A percentile compares a stretch with the other conserved stretches of the same genome.
These are phyloP conservation scores for Myiozetetes cayanensis DNA, from an alignment of 2,113 vertebrate genomes.

Conservation along the genomic window DNA sequence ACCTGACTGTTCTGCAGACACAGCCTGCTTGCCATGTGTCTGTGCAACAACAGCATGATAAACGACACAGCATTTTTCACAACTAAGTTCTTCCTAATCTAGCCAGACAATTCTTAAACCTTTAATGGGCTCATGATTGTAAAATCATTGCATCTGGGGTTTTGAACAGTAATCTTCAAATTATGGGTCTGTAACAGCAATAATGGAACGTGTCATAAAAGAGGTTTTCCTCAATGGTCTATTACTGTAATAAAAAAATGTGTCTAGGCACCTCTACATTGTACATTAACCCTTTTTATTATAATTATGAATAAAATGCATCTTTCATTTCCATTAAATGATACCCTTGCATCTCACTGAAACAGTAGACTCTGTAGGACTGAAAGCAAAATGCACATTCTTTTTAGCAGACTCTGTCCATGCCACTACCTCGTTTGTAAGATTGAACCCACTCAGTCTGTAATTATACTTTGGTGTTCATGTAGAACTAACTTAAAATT, in stretches of 20 bases:
- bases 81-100: slow-evolving; percentile 2
- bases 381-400: background rate
- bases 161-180: slow-evolving; percentile 58
- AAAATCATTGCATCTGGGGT: slow-evolving; percentile 52
- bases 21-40: background rate
- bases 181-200: slow-evolving; percentile 17
- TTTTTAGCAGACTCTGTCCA: background rate
- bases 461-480: background rate
- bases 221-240: background rate
- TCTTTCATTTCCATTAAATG: background rate
- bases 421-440: slow-evolving; percentile 27
- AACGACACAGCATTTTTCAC: background rate
- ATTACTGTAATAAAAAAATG: slow-evolving; percentile 33
- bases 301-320: slow-evolving; percentile 11
- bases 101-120: slow-evolving; percentile 19
- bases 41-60: background rate
- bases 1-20: background rate
- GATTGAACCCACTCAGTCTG: background rate
- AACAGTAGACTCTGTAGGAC: background rate
- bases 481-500: background rate
- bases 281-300: slow-evolving; percentile 40
- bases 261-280: slow-evolving; percentile 1
- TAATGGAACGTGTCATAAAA: slow-evolving; percentile 39
- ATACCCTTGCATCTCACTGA: background rate
- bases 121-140: slow-evolving; percentile 26